Evolutionary conservation across 2,113 vertebrate genomes (phyloP), one percentile per base, ranked within the genome.

Genomic region (Puma concolor): DNA sequence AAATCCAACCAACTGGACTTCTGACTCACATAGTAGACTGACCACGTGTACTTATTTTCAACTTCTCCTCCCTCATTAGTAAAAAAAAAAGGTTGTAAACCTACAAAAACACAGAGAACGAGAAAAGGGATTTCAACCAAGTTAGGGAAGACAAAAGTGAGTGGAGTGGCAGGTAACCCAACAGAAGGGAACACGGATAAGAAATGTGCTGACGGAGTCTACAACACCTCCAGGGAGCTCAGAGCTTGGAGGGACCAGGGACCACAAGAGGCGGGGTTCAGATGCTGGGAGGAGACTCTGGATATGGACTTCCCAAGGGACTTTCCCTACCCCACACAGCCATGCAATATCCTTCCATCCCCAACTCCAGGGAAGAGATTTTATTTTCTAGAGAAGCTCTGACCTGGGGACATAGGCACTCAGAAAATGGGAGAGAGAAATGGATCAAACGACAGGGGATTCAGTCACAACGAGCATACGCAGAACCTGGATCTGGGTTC

Each of bases 171-270:
- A 23, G 50, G 57, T 16, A 50, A 66, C 12, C 64, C 15, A 63
- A 9, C 76, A 25, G 63, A 33, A 31, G 82, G 31, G 84, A 23
- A 9, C 0, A 2, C 1, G 21, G 80, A 31, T 14, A 60, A 90
- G 44, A 41, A 57, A 52, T 0, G 72, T 0, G 7, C 27, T 16
- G 7, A 36, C 4, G 0, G 0, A 33, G 33, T 2, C 85, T 93
- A 29, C 17, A 21, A 7, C 29, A 48, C 12, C 23, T 48, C 36
- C 4, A 10, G 27, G 38, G 82, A 27, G 38, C 27, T 57, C 41
- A 64, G 64, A 64, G 76, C 25, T 13, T 4, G 19, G 57, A 27
- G 11, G 33, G 0, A 31, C 4, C 83, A 6, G 36, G 52, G 4
- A 54, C 41, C 31, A 41, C 2, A 6, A 14, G 74, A 91, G 84